Conservation (phyloP, 1,140 invertebrate species). For the Aphelinus certus region DNA sequence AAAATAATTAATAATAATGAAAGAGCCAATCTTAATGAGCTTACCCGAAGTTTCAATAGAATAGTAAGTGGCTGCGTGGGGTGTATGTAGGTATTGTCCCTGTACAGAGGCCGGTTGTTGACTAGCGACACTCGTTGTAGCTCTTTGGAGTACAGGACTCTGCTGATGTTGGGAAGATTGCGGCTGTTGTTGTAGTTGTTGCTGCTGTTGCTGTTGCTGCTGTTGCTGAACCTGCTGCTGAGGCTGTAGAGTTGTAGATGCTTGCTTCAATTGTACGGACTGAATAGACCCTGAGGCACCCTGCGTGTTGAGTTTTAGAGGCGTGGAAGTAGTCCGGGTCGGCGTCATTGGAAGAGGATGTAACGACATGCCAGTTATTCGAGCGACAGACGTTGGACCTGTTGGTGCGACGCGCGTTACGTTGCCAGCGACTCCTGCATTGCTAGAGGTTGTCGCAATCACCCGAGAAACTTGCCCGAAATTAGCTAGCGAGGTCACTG, state of each 20-base stretch:
- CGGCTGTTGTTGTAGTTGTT: constrained; percentile 20
- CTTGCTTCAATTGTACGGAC: constrained; percentile 47
- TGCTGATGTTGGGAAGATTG: constrained; percentile 30
- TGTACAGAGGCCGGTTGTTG: constrained; percentile 50
- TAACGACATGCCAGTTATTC: constrained; percentile 61
- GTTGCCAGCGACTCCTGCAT: constrained; percentile 43
- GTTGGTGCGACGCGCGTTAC: constrained; percentile 55
- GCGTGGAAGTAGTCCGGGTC: constrained; percentile 50
- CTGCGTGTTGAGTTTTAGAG: constrained; percentile 52
- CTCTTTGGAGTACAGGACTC: constrained; percentile 11
- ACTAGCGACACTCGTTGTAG: constrained; percentile 39
- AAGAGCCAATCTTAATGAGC: constrained; percentile 12
- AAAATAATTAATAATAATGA: constrained; percentile 7
- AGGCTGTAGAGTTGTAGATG: constrained; percentile 30
- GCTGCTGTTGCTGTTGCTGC: constrained; percentile 17
- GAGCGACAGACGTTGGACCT: constrained; percentile 54
- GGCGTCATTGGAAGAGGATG: constrained; percentile 59
- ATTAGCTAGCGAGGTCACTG: constrained; percentile 58
- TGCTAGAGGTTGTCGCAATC: constrained; percentile 57
- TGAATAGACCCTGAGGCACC: constrained; percentile 50
- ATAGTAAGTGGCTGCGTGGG: constrained; percentile 57
- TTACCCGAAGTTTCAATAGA: constrained; percentile 58
- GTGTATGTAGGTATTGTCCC: constrained; percentile 56
- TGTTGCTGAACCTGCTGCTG: constrained; percentile 31
- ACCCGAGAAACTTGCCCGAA: constrained; percentile 57